These are phyloP conservation scores for Limonius californicus DNA, from an alignment of 1,140 invertebrate genomes.

Conservation along the genomic window DNA sequence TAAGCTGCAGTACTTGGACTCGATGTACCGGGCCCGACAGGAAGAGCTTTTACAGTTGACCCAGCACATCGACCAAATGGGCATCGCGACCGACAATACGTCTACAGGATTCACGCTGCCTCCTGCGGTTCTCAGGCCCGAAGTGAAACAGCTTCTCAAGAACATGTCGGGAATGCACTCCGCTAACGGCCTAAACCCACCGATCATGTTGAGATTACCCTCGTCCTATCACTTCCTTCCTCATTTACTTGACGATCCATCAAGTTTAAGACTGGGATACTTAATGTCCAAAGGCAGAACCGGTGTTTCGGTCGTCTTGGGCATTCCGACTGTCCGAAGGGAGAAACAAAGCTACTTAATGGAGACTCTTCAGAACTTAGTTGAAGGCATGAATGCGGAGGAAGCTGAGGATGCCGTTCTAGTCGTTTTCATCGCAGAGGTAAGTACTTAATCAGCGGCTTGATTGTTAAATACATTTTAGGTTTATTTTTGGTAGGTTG, in stretches of 20 bases:
- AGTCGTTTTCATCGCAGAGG: constrained; percentile 88
- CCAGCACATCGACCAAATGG: constrained; percentile 54
- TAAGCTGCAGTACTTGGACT: constrained; percentile 66
- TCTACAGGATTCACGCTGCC: constrained; percentile 37
- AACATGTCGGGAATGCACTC: constrained; percentile 50
- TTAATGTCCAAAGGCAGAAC: constrained; percentile 68
- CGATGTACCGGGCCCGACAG: constrained; percentile 64
- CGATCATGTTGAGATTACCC: constrained; percentile 58
- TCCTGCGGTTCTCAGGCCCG: constrained; percentile 49
- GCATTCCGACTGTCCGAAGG: constrained; percentile 82
- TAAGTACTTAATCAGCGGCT: constrained; percentile 37
- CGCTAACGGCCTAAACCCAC: constrained; percentile 44
- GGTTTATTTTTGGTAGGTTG: not conserved
- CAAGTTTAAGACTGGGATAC: constrained; percentile 74
- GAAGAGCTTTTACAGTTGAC: constrained; percentile 65
- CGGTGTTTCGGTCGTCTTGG: constrained; percentile 79
- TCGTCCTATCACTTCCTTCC: constrained; percentile 84
- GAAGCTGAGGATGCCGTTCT: constrained; percentile 82
- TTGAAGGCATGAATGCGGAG: constrained; percentile 71
- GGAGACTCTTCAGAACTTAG: constrained; percentile 81
- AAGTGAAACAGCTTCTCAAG: constrained; percentile 49
- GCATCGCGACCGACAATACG: constrained; percentile 46
- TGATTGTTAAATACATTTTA: not conserved
- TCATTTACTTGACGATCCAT: constrained; percentile 75
- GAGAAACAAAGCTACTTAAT: constrained; percentile 87